Evolutionary conservation across 2,888 invertebrate species (phyloP).

Genomic region (Leptopilina myrica): DNA sequence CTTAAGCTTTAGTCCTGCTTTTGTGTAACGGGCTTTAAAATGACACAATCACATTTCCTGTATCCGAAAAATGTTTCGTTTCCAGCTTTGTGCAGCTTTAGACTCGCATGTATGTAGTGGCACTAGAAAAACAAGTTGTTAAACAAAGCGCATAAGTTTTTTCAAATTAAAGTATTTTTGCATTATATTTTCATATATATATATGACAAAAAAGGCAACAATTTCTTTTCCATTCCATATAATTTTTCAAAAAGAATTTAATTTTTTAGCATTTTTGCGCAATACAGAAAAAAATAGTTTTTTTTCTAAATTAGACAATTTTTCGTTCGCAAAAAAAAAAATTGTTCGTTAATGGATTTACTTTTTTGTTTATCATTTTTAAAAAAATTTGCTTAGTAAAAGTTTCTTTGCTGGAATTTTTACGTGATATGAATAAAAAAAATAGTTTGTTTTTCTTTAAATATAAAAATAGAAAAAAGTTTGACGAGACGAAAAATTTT

Average conservation of each 20-base stretch:
- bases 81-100: slow-evolving; percentile 25
- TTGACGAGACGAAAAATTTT: not conserved
- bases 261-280: too few species aligned
- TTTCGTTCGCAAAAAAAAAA: too few species aligned
- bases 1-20: slow-evolving; percentile 40
- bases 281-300: too few species aligned
- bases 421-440: not conserved
- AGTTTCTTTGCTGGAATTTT: not conserved
- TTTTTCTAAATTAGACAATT: too few species aligned
- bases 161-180: not conserved
- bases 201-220: too few species aligned
- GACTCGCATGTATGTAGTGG: slow-evolving; percentile 28
- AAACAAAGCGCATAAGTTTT: not conserved
- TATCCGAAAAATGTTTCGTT: slow-evolving; percentile 29
- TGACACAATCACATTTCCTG: slow-evolving; percentile 12
- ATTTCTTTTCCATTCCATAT: too few species aligned
- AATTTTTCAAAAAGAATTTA: too few species aligned
- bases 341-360: too few species aligned
- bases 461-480: not conserved
- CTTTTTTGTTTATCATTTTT: not conserved
- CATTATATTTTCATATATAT: not conserved
- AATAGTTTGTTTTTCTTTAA: not conserved
- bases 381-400: too few species aligned
- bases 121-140: not conserved
- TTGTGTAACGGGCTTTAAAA: slow-evolving; percentile 36